These are phyloP conservation scores for Lepeophtheirus nordmannii DNA, from an alignment of 2,888 invertebrate genomes.

Conservation along the genomic window DNA sequence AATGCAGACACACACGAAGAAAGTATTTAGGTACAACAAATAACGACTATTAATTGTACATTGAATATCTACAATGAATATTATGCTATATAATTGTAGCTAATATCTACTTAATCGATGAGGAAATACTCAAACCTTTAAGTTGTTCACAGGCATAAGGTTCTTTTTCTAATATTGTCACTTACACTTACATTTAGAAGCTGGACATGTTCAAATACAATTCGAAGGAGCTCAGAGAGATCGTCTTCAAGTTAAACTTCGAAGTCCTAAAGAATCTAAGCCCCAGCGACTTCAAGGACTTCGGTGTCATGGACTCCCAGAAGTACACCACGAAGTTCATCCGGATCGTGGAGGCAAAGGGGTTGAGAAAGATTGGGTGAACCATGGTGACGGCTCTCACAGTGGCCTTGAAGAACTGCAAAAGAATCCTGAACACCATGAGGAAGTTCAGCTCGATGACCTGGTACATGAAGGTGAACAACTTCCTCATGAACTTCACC, in stretches of 20 bases:
- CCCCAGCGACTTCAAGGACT: conserved; percentile 14
- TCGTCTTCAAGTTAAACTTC: not conserved
- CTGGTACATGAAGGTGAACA: not conserved
- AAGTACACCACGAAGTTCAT: not conserved
- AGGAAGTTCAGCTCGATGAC: not conserved
- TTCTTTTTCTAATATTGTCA: too few relatives aligned
- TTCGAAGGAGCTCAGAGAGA: too few relatives aligned
- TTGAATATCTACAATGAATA: too few relatives aligned
- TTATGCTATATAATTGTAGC: too few relatives aligned
- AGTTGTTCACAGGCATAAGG: too few relatives aligned
- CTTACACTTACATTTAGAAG: too few relatives aligned
- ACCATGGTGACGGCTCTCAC: not conserved
- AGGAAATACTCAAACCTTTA: too few relatives aligned
- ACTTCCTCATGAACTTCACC: not conserved
- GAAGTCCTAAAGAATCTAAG: not conserved
- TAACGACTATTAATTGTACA: too few relatives aligned
- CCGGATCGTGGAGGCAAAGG: not conserved
- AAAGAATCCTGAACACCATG: not conserved
- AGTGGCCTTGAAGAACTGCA: not conserved
- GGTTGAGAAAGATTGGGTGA: not conserved
- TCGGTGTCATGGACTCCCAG: conserved; percentile 10
- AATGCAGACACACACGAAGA: too few relatives aligned
- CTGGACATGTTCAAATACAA: too few relatives aligned
- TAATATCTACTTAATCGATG: too few relatives aligned
- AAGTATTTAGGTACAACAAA: too few relatives aligned